These are phyloP conservation scores for Anolis apletophallus DNA, from an alignment of 2,797 vertebrate species.

Conservation along the genomic window DNA sequence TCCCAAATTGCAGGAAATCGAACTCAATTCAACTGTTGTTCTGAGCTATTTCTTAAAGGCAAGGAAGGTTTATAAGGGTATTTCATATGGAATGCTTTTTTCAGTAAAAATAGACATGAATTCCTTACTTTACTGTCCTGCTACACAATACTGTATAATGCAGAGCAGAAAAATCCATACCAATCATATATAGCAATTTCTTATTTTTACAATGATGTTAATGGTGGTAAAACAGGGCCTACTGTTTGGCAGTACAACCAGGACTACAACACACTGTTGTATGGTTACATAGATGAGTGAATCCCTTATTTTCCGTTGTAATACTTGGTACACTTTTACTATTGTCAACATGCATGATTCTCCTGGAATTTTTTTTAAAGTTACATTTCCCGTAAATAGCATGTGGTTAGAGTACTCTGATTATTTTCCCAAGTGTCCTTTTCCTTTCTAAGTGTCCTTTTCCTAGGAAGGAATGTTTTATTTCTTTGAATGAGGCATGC, in stretches of 20 bases:
- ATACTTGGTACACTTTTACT: neutral
- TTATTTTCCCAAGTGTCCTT: too few relatives aligned
- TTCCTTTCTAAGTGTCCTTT: neutral
- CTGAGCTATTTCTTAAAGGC: neutral
- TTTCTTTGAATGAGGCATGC: neutral
- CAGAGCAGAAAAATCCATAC: neutral
- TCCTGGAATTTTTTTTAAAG: too few relatives aligned
- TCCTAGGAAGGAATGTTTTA: too few relatives aligned
- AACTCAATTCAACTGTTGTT: neutral
- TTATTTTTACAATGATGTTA: neutral
- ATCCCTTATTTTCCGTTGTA: neutral
- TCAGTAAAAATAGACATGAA: neutral
- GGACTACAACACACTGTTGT: neutral
- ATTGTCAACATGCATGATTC: neutral
- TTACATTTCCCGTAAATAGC: too few relatives aligned
- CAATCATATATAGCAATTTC: neutral
- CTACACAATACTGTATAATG: neutral
- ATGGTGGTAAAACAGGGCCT: neutral
- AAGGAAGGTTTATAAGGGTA: neutral
- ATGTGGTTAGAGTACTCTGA: neutral
- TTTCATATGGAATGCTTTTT: neutral
- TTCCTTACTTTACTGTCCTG: neutral
- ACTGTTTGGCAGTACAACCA: neutral
- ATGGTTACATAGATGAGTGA: neutral
- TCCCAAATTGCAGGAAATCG: neutral